phyloP scores from a whole-genome alignment of 2,113 vertebrate species.

The Muntiacus muntjak region DNA sequence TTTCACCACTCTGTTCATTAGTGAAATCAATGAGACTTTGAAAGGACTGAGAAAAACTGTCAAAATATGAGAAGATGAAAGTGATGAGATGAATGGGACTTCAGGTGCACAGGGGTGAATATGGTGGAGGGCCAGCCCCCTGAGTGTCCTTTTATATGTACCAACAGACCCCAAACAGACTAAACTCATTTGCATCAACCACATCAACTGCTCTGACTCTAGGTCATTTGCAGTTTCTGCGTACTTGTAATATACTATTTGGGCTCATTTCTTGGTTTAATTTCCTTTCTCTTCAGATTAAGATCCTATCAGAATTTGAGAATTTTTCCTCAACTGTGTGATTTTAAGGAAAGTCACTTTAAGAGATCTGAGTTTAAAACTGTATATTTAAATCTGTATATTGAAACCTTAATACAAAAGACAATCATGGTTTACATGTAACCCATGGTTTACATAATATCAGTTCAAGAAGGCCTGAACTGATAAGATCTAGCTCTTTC shows the following conservation, averaged over 20 bases:
- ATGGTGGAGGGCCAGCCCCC: neutral
- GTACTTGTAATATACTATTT: neutral
- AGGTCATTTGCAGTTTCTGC: neutral
- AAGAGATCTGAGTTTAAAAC: neutral
- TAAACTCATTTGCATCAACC: neutral
- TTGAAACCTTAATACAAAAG: neutral
- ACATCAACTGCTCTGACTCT: neutral
- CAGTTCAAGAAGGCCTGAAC: neutral
- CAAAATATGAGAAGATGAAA: conserved; percentile 15
- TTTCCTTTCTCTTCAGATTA: conserved; percentile 19
- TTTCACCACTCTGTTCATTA: conserved; percentile 44
- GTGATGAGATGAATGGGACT: neutral
- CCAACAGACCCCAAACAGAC: neutral
- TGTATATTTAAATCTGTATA: neutral
- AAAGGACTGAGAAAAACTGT: conserved; percentile 49
- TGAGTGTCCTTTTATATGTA: neutral
- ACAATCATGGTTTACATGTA: neutral
- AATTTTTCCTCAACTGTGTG: neutral
- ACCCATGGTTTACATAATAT: neutral
- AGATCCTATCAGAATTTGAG: conserved; percentile 3
- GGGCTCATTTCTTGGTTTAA: neutral
- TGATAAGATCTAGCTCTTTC: neutral
- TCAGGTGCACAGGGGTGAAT: neutral
- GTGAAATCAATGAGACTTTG: conserved; percentile 50
- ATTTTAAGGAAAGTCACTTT: conserved; percentile 16